Base-by-base conservation (phyloP, 2,888 invertebrate species). In the Mythimna lalbum region DNA sequence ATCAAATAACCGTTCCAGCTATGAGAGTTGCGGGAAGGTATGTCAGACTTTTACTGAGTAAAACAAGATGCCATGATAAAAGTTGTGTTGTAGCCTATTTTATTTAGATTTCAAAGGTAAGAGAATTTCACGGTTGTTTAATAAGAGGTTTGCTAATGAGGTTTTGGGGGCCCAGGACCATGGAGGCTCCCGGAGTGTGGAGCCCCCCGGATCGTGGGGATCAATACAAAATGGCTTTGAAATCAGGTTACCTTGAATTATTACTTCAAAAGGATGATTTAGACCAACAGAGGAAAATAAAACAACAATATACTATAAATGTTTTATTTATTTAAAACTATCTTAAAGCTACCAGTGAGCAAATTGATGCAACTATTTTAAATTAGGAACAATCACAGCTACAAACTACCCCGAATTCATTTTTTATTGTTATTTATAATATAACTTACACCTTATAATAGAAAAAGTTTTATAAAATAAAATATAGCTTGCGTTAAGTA, bases 381-480 rank as follows among this genome's bases (percentile, higher is more conserved):
- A 70, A 88, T 90, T 93, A 94, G 93, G 93, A 93, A 93, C 93
- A 83, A 93, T 90, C 89, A 90, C 87, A 90, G 86, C 86, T 90
- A 90, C 74, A 86, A 73, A 85, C 90, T 91, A 91, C 85, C 76
- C 87, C 84, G 81, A 81, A 80, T 76, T 59, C 52, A 68, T 64
- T 60, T 65, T 43, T 49, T 17, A 52, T 57, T 43, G 63, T n/a
- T 33, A 43, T 19, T 17, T 43, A 43, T 17, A 43, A 43, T 21
- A 47, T n/a, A 70, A 68, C 70, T 76, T 69, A 81, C 78, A 81
- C 75, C 75, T 55, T 83, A 21, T 53, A 31, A 60, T 31, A 61
- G 33, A 49, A 63, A 67, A 67, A 55, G 36, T 36, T 63, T 59
- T 23, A 59, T 47, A 64, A 55, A 56, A 67, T 12, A 21, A 74